These are phyloP conservation scores for Mohoua ochrocephala DNA, from an alignment of 2,113 vertebrate genomes.

Conservation along the genomic window DNA sequence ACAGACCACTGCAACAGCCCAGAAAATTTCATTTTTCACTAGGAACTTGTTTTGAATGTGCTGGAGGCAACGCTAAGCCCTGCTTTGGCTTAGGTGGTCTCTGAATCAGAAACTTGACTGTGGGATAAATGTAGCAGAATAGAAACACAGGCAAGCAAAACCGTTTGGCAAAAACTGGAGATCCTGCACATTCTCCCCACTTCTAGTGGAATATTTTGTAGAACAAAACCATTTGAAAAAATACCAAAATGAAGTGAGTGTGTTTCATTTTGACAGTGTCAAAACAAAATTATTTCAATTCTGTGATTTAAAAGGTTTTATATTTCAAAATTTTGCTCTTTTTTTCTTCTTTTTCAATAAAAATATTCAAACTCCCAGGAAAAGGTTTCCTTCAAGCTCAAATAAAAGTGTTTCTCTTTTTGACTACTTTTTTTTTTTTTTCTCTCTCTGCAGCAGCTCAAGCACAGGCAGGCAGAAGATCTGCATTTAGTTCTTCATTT, in stretches of 20 bases:
- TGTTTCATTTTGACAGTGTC: not conserved
- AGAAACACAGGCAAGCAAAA: not conserved
- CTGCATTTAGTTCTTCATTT: conserved; percentile 2
- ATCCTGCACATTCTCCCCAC: not conserved
- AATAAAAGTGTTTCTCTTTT: not conserved
- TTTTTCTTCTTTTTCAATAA: not conserved
- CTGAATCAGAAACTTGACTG: not conserved
- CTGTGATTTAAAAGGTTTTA: not conserved
- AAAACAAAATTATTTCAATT: conserved; percentile 3
- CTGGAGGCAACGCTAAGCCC: not conserved
- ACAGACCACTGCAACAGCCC: not conserved
- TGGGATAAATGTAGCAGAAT: not conserved
- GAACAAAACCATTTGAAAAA: not conserved
- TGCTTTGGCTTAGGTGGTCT: not conserved
- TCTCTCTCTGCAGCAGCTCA: not conserved
- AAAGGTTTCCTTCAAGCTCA: not conserved
- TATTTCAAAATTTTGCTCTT: not conserved
- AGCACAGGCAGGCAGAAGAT: not conserved
- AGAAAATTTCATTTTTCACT: not conserved
- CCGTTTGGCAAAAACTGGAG: not conserved
- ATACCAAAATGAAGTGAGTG: not conserved
- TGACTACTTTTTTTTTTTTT: not conserved
- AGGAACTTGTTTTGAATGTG: not conserved
- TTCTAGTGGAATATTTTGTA: not conserved
- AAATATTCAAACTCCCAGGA: not conserved